A percentile compares a stretch with the other conserved stretches of the same genome.
Conservation (phyloP, 2,888 invertebrate genomes). For the Loripinus fragilis region DNA sequence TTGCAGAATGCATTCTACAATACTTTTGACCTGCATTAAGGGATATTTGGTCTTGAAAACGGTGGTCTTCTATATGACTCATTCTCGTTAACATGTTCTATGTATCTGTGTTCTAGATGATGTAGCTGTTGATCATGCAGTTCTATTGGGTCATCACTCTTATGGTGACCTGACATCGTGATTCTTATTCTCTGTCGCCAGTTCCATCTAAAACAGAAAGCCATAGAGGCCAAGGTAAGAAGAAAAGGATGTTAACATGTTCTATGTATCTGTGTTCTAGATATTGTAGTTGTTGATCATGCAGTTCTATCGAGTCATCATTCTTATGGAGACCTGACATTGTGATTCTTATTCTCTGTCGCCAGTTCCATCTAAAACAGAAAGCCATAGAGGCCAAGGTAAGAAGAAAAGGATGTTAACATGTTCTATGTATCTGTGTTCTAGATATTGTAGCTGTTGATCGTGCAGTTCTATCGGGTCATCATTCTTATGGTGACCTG, state of each 20-base stretch:
- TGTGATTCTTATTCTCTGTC: slow-evolving; percentile 95
- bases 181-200: slow-evolving; percentile 95
- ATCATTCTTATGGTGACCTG: slow-evolving; percentile 87
- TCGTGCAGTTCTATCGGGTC: slow-evolving; percentile 90
- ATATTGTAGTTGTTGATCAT: slow-evolving; percentile 87
- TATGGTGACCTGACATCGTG: slow-evolving; percentile 89
- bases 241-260: slow-evolving; percentile 81
- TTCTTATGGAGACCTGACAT: slow-evolving; percentile 88
- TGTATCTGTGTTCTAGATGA: slow-evolving; percentile 85
- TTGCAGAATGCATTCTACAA: too few species aligned
- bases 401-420: too few species aligned
- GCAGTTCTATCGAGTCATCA: slow-evolving; percentile 89
- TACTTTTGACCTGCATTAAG: too few species aligned
- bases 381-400: too few species aligned
- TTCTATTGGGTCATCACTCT: slow-evolving; percentile 88
- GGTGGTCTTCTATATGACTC: slow-evolving; percentile 60
- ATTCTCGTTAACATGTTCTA: slow-evolving; percentile 82
- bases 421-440: slow-evolving; percentile 84
- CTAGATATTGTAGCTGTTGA: slow-evolving; percentile 86
- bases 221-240: too few species aligned
- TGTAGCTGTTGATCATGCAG: slow-evolving; percentile 88
- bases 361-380: slow-evolving; percentile 93
- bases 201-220: slow-evolving; percentile 93
- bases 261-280: slow-evolving; percentile 85
- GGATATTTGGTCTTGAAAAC: too few species aligned